Evolutionary conservation across 1,140 invertebrate genomes (phyloP), one percentile per base, ranked within the genome.

Genomic region (Bombus waltoni): DNA sequence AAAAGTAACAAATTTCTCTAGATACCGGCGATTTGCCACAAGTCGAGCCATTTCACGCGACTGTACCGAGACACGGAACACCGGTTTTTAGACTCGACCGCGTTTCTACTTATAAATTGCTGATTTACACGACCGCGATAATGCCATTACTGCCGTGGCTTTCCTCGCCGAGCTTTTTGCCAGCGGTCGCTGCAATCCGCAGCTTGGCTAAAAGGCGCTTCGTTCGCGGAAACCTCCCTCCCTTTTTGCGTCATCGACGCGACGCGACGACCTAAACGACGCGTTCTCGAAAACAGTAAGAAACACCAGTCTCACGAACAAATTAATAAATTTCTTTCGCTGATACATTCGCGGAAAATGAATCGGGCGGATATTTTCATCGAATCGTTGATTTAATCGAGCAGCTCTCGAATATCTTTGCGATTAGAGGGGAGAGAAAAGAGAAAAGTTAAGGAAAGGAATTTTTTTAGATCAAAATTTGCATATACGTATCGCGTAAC

Each of bases 61-160:
- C 42, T 38, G 77, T 22, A 8, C 13, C 25, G 44, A n/a, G 11
- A 35, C 8, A 5, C 28, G 77, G 0, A 15, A 25, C 32, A 13
- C 32, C 38, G 35, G 9, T 72, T 72, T 81, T 81, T 65, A 77
- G 38, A 32, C 18, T 9, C 47, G 44, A 32, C 68, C 42, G n/a
- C 79, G 47, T 10, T 81, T 53, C 38, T 42, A 81, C 79, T 81
- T 81, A 81, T 81, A 81, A 81, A 81, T 81, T 81, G 79, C 79
- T 81, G 79, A 81, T 81, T 81, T 81, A 81, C 79, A 81, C 79
- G 79, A 72, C 68, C 79, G 68, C 79, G 79, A 81, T 81, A 72
- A 81, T 71, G 53, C 79, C 79, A 81, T 81, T 81, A 81, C 79
- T n/a, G 68, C 47, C 62, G 79, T n/a, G 79, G 79, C 42, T 81